These are phyloP conservation scores for Coracias cyanogaster DNA, from an alignment of 2,797 vertebrate genomes.

Conservation along the genomic window DNA sequence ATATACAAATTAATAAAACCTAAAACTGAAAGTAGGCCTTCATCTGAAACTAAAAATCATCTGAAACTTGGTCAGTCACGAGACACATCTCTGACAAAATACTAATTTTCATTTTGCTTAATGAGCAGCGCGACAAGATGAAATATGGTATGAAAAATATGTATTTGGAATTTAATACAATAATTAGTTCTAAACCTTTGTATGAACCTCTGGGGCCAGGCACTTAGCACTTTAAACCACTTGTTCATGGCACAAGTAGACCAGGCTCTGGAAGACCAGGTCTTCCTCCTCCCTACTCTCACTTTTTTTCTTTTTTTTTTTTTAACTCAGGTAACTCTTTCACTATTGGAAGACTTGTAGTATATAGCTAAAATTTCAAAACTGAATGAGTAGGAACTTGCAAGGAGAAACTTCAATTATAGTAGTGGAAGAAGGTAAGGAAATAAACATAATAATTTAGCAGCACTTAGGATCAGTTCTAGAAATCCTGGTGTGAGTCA, in stretches of 20 bases:
- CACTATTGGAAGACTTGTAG: neutral
- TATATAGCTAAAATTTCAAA: neutral
- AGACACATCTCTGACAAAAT: neutral
- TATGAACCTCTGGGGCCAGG: neutral
- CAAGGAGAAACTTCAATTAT: neutral
- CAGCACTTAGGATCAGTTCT: neutral
- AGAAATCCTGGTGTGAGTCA: neutral
- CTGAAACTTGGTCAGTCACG: neutral
- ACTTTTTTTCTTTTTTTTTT: neutral
- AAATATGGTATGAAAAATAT: neutral
- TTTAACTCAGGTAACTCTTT: neutral
- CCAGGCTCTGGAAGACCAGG: neutral
- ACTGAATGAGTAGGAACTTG: neutral
- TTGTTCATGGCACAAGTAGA: neutral
- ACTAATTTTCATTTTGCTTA: neutral
- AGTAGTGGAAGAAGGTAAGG: neutral
- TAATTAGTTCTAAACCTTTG: neutral
- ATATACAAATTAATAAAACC: neutral
- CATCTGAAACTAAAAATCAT: neutral
- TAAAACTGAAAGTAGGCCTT: constrained; percentile 4
- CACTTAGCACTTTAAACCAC: neutral
- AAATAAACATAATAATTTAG: neutral
- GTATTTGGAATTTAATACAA: neutral
- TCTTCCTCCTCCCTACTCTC: neutral
- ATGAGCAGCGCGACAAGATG: neutral